Conservation (phyloP, 1,140 invertebrate species). For the Bursaphelenchus mucronatus region DNA sequence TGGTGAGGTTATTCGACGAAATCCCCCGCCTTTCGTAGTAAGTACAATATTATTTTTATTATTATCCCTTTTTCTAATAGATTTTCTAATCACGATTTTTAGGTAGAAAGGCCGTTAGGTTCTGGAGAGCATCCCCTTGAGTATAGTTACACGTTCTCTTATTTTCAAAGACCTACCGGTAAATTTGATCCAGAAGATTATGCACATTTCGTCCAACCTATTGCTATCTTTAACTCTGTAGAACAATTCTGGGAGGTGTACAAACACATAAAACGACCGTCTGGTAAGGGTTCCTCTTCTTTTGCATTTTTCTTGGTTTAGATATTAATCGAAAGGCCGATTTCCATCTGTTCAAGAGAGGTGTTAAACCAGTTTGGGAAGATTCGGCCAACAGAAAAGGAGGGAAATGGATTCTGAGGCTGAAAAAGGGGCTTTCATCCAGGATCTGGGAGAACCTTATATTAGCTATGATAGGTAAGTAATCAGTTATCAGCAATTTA, state of each 20-base stretch:
- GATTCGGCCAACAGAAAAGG: slow-evolving; percentile 88
- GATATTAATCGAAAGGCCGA: slow-evolving; percentile 83
- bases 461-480: slow-evolving; percentile 75
- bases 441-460: slow-evolving; percentile 97
- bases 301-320: slow-evolving; percentile 35
- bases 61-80: too few species aligned
- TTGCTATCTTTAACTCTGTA: slow-evolving; percentile 70
- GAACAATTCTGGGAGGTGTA: slow-evolving; percentile 96
- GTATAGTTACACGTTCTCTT: slow-evolving; percentile 84
- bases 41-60: too few species aligned
- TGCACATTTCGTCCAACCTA: slow-evolving; percentile 73
- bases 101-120: too few species aligned
- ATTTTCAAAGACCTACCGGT: slow-evolving; percentile 71
- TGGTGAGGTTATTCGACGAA: too few species aligned
- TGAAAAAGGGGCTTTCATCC: slow-evolving; percentile 87
- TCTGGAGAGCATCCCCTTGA: slow-evolving; percentile 75
- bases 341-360: slow-evolving; percentile 94
- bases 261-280: slow-evolving; percentile 80
- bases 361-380: slow-evolving; percentile 98
- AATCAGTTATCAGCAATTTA: slow-evolving; percentile 9
- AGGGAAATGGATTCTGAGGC: slow-evolving; percentile 89
- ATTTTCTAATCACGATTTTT: too few species aligned
- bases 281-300: slow-evolving; percentile 61
- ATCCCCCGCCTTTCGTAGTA: too few species aligned
- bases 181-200: slow-evolving; percentile 70